Evolutionary conservation across 2,888 invertebrate genomes (phyloP), one percentile per base, ranked within the genome.

Genomic region (Macrosiphum euphorbiae): DNA sequence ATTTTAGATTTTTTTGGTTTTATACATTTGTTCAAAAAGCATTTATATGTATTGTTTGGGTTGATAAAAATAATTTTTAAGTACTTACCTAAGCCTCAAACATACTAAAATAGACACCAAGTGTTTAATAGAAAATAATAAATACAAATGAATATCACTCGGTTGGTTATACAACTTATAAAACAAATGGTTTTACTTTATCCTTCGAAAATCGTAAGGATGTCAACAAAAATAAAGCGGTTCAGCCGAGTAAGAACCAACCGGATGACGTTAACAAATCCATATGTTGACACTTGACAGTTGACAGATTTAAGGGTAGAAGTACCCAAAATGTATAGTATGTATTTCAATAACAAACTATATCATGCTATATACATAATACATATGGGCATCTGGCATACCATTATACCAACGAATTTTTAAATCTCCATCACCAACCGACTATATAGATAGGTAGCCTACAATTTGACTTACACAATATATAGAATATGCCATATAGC

Each of bases 231-330:
- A 78, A 35, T 7, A 78, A 78, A 78, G 78, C 35, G 35, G 20
- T 78, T 35, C 8, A 35, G 20, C 78, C 8, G 26, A 84, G 52
- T 41, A 52, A 52, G 88, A 52, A 88, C 88, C 35, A 35, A 88
- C 88, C 52, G 35, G n/a, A 90, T 52, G 50, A 52, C 52, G 52
- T 88, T 52, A 88, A 88, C 50, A 52, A 88, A 52, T 52, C 52
- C 88, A 88, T 35, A 11, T 35, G 88, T 88, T 52, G 78, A 78
- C 35, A 78, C 78, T 78, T 78, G 78, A 78, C 35, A 35, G 35
- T 78, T 78, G 88, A 88, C 88, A 88, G 88, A 88, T 88, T 88
- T 88, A 50, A 88, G 50, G 50, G 52, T 88, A 35, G 50, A 52
- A 88, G 20, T 88, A 88, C 88, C 52, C 3, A 24, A 50, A 52